A percentile compares a stretch with the other conserved stretches of the same genome.
These are phyloP conservation scores for Ispidina lecontei DNA, from an alignment of 2,797 vertebrate species.

Conservation along the genomic window DNA sequence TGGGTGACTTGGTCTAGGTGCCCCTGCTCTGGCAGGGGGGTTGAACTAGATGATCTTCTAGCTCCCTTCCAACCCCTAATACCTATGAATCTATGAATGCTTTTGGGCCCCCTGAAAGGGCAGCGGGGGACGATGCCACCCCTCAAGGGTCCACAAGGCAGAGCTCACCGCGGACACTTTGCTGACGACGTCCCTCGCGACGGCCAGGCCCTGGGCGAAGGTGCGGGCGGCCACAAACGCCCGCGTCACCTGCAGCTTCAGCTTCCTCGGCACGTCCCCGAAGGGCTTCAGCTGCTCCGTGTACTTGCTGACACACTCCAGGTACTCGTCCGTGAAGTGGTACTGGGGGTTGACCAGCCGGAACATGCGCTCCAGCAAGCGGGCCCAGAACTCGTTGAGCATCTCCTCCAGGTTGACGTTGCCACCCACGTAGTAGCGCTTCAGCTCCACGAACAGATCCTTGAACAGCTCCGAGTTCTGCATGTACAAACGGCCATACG, in stretches of 20 bases:
- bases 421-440: slow-evolving; percentile 87
- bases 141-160: accelerated
- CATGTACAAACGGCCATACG: slow-evolving; percentile 93
- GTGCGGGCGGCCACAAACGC: slow-evolving; percentile 92
- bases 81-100: accelerated
- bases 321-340: slow-evolving; percentile 91
- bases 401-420: slow-evolving; percentile 91
- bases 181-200: slow-evolving; percentile 88
- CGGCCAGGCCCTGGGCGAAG: slow-evolving; percentile 88
- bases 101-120: neutral
- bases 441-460: slow-evolving; percentile 89
- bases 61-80: too few relatives aligned
- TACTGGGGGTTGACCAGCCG: slow-evolving; percentile 94
- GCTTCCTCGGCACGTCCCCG: slow-evolving; percentile 93
- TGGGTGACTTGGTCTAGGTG: too few relatives aligned
- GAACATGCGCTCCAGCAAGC: slow-evolving; percentile 95
- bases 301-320: slow-evolving; percentile 94
- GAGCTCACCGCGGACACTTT: slow-evolving; percentile 90
- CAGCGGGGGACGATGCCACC: neutral
- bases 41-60: too few relatives aligned
- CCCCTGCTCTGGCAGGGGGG: too few relatives aligned
- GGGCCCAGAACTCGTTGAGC: slow-evolving; percentile 95
- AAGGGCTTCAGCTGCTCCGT: slow-evolving; percentile 96
- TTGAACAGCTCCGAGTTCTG: slow-evolving; percentile 96
- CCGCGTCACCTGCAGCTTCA: slow-evolving; percentile 90